Evolutionary conservation across 1,140 invertebrate genomes (phyloP), one percentile per base, ranked within the genome.

Genomic region (Penaeus chinensis): DNA sequence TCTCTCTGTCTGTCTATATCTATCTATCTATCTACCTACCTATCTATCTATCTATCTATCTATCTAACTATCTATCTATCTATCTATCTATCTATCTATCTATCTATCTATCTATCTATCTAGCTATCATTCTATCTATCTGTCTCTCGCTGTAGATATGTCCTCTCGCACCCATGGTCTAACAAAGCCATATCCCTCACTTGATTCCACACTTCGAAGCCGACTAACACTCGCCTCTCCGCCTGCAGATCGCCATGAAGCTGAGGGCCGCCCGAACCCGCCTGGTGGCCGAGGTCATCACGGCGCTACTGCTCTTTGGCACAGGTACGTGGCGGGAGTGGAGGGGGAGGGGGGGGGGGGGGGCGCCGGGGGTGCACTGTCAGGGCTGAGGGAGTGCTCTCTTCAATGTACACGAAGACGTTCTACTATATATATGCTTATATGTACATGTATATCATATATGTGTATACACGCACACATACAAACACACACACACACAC

Each of bases 271-370:
- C 42, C 77, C 77, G 77, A 18, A 47, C 27, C 4, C 77, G 54
- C 18, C 37, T 79, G 42, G 47, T 60, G 42, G n/a, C 61, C 19
- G 77, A 24, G 42, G 42, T 54, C 54, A 54, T 54, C 54, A 54
- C 42, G 77, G 42, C 42, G 16, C 77, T 79, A 1, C 42, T 79
- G 37, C 77, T 79, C 37, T 79, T 54, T 60, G 27, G 47, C 77
- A 60, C 77, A 79, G 77, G 77, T 79, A 47, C 77, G 77, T 79
- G 54, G 16, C 54, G 54, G 16, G 54, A 8, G 10, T 8, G 16
- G 16, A 16, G 54, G 54, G 54, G 54, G n/a, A n/a, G n/a, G n/a
- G n/a, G n/a, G n/a, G n/a, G n/a, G n/a, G n/a, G n/a, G n/a, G n/a
- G n/a, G n/a, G n/a, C n/a, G n/a, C n/a, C n/a, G n/a, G n/a, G n/a